phyloP scores from a whole-genome alignment of 2,113 vertebrate species.

The Halcyon senegalensis region DNA sequence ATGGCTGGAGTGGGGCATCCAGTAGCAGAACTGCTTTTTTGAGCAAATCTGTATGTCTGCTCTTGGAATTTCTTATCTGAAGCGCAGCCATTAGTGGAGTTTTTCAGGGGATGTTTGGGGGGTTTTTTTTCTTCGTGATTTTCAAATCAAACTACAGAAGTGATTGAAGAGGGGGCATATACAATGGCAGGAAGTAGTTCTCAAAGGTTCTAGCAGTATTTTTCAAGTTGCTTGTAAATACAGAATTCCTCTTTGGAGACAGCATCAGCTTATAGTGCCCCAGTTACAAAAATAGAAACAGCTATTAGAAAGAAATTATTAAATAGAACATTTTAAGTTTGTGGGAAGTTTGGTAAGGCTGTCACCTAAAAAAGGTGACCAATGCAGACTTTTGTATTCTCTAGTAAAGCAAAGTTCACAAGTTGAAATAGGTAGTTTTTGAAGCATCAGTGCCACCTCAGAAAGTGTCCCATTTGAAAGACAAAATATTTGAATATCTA shows the following conservation, averaged over 20 bases:
- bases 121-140: not conserved
- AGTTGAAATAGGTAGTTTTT: not conserved
- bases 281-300: not conserved
- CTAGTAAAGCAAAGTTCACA: not conserved
- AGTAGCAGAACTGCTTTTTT: not conserved
- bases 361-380: not conserved
- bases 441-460: not conserved
- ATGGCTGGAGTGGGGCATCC: not conserved
- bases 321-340: not conserved
- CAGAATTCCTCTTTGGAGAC: not conserved
- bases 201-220: not conserved
- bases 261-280: not conserved
- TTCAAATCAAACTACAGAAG: not conserved
- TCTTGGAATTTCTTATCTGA: not conserved
- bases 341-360: not conserved
- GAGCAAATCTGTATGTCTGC: not conserved
- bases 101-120: fast-evolving
- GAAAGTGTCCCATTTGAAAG: not conserved
- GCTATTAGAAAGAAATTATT: not conserved
- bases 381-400: not conserved
- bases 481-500: not conserved
- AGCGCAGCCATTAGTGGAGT: not conserved
- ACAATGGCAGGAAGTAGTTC: not conserved
- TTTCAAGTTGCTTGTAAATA: not conserved
- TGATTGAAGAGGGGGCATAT: not conserved